Evolutionary conservation across 53 echinoderm and acorn worm genomes (phyloP).

Genomic region (Echinometra lucunter): DNA sequence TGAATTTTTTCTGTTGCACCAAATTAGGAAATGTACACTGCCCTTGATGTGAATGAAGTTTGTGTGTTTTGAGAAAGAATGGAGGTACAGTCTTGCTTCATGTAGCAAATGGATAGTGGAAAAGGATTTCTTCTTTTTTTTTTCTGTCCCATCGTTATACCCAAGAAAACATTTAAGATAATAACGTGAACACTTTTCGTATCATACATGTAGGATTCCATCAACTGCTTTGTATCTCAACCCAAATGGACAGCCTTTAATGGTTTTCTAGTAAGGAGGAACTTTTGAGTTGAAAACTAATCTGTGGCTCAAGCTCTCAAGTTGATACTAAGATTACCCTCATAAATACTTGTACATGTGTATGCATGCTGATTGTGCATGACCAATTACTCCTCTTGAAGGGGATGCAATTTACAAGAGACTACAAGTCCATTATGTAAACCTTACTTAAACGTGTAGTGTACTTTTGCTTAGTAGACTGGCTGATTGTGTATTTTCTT

Average conservation of each 20-base stretch:
- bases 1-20: not conserved
- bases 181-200: not conserved
- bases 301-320: not conserved
- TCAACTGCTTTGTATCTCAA: not conserved
- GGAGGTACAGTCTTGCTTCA: not conserved
- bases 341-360: not conserved
- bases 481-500: not conserved
- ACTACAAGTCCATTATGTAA: not conserved
- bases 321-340: not conserved
- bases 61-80: not conserved
- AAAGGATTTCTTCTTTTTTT: not conserved
- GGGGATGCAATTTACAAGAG: slow-evolving; percentile 26
- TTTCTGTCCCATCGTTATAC: not conserved
- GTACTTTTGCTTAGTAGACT: not conserved
- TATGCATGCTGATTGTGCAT: slow-evolving; percentile 1
- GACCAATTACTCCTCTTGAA: not conserved
- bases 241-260: not conserved
- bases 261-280: not conserved
- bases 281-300: slow-evolving; percentile 10
- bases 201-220: too few species aligned
- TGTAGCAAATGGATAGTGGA: not conserved
- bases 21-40: not conserved
- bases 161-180: not conserved
- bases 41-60: not conserved
- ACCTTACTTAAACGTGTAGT: not conserved